These are phyloP conservation scores for Nasonovia ribisnigri DNA, from an alignment of 2,888 invertebrate species.

Conservation along the genomic window DNA sequence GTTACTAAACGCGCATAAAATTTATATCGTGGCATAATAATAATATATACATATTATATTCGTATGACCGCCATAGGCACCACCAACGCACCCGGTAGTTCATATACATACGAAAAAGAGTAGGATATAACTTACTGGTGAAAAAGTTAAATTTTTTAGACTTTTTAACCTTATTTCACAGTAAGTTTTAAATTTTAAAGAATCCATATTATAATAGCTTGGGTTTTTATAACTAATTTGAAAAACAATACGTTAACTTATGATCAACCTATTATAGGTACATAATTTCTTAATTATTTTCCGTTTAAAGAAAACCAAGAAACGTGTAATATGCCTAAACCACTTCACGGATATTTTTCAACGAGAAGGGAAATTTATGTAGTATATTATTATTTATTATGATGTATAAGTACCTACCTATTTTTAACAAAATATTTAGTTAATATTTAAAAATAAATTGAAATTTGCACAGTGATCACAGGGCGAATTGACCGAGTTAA, in stretches of 20 bases:
- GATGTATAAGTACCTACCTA: no score
- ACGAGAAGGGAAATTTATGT: no score
- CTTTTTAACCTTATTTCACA: neutral
- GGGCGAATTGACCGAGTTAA: neutral
- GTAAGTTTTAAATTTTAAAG: neutral
- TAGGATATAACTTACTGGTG: neutral
- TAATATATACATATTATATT: neutral
- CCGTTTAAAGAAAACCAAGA: no score
- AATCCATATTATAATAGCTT: neutral
- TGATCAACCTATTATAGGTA: no score
- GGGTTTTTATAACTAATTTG: neutral
- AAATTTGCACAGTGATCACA: neutral
- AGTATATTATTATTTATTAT: neutral
- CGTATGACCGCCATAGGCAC: neutral
- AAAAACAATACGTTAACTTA: neutral
- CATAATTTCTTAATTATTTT: no score
- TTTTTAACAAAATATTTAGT: neutral
- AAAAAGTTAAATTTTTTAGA: neutral
- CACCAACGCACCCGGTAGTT: neutral
- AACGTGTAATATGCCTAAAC: neutral
- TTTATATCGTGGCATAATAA: neutral
- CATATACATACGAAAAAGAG: neutral
- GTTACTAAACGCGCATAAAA: conserved; percentile 25
- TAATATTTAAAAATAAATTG: neutral
- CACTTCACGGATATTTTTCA: neutral